Evolutionary conservation across 1,140 invertebrate genomes (phyloP), one percentile per base, ranked within the genome.

Genomic region (Zaprionus nigranus): DNA sequence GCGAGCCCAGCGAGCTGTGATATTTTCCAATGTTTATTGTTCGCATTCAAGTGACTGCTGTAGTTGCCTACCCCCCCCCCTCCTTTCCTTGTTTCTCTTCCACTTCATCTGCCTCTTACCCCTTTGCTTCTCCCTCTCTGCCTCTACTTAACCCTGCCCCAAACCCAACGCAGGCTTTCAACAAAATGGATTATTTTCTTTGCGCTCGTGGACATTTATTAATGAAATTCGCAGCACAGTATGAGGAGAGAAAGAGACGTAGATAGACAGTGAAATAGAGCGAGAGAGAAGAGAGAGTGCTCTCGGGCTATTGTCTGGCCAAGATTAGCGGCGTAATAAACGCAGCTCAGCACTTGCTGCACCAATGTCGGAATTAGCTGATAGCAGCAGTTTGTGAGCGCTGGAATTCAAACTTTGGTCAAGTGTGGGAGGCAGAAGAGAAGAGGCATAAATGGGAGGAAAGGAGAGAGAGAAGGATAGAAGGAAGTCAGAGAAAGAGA

Each of bases 241-340:
- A 57, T 54, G 38, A 34, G 38, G 68, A 40, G 38, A n/a, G 5
- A 40, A 40, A 40, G 38, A 22, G 46, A 51, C 11, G 24, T 20
- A 46, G 67, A 46, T 40, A 40, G 38, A 40, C 15, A 40, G 15
- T 1, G 6, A 17, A 1, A 17, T 2, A 17, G n/a, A 38, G 36
- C 36, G 40, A 13, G 20, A 49, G 34, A 46, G 61, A 51, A 24
- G 20, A 36, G 56, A 49, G 20, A 36, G 56, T 22, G 7, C 6
- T 7, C n/a, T 5, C 1, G 1, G 61, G 66, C 38, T 56, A 66
- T 73, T 67, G 70, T 73, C 69, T 72, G 64, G 53, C 20, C 68
- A 38, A 85, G 84, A 88, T 90, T 84, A 84, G 78, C 75, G 46
- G 46, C 73, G 75, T 84, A 84, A 88, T 84, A 81, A 87, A 87